Evolutionary conservation across 2,113 vertebrate species (phyloP), one percentile per base, ranked within the genome.

Genomic region (Oreotrochilus melanogaster): DNA sequence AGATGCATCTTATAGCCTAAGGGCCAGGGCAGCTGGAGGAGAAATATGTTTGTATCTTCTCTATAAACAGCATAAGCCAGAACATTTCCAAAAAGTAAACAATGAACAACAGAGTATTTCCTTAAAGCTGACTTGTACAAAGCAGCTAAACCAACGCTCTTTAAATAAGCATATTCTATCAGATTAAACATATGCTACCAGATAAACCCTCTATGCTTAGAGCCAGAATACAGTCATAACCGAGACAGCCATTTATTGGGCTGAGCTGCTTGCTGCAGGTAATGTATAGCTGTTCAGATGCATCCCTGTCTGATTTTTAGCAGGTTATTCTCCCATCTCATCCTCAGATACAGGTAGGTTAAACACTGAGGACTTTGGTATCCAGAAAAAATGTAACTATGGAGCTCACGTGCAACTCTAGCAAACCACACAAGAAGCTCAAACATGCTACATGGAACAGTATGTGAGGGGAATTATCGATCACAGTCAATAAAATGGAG

Each of bases 91-190:
- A 13, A 69, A 89, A 83, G 67, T 60, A 93, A 96, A 83, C 78
- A 81, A 65, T 27, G 37, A 78, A 84, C 39, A 79, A 76, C 30
- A 42, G 45, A 74, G 42, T 9, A 35, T 64, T 88, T 24, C 51
- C 53, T 86, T 60, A 66, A 60, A 94, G 75, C 61, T 64, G 78
- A 67, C 64, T 66, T 57, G 60, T 33, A 70, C 89, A 79, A 62
- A 62, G 60, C 64, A 92, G 88, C 75, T 92, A 94, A 93, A 95
- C 51, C 58, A 92, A 56, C 75, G 73, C 54, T 79, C 58, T 60
- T 72, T 37, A 83, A 91, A 86, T 53, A 86, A 90, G 45, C 71
- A 89, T 72, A 74, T 84, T 87, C 43, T 87, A 57, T 42, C 64
- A 84, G 64, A 87, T 71, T 33, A 86, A 89, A 57, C 86, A 83